Evolutionary conservation across 2,888 invertebrate species (phyloP).

Genomic region (Ellobium chinense): DNA sequence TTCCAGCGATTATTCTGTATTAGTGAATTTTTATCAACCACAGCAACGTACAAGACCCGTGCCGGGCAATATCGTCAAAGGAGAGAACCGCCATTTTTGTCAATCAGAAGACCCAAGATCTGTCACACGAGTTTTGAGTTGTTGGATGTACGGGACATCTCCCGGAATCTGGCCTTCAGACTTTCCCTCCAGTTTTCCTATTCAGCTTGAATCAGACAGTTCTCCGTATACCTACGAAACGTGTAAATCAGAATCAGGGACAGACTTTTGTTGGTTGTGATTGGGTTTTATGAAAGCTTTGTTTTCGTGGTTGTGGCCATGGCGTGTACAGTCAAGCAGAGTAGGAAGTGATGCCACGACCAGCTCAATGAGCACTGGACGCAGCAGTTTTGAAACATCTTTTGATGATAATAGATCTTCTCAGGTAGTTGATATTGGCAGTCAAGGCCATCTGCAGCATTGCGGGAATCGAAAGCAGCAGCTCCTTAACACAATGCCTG

Average conservation of each 20-base stretch:
- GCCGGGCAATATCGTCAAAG: no score
- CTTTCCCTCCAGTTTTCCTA: no score
- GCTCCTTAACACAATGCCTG: slow-evolving; percentile 22
- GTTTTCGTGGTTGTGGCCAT: not conserved
- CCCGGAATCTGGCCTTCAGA: not conserved
- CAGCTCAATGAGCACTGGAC: not conserved
- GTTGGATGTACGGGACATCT: slow-evolving; percentile 10
- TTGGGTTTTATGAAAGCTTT: no score
- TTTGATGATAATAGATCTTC: not conserved
- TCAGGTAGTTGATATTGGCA: not conserved
- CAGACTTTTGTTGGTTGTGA: no score
- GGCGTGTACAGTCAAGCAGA: not conserved
- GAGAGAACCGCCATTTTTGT: no score
- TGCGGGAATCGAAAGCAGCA: no score
- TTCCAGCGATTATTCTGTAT: not conserved
- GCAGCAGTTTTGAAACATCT: not conserved
- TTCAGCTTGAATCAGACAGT: no score
- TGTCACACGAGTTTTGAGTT: not conserved
- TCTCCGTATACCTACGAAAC: no score
- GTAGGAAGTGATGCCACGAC: not conserved
- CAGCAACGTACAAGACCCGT: no score
- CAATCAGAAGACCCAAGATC: no score
- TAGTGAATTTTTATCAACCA: no score
- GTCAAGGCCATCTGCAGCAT: not conserved
- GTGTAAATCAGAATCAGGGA: no score